phyloP scores from a whole-genome alignment of 2,888 invertebrate genomes.

The Belgica antarctica region DNA sequence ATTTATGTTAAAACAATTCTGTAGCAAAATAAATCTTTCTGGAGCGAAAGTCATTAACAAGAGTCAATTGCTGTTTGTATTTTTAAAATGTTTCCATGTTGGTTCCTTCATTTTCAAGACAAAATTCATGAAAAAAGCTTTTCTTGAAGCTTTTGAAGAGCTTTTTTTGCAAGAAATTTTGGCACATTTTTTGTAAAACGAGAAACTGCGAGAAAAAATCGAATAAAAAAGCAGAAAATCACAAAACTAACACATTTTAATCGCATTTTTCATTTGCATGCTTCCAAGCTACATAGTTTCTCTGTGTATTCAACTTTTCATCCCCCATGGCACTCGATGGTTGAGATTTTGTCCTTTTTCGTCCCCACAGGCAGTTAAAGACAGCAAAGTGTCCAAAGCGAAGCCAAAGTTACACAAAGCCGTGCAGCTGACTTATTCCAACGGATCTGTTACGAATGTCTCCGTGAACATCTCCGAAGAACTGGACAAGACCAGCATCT shows the following conservation, averaged over 20 bases:
- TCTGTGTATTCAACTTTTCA: not conserved
- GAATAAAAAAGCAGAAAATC: conserved; percentile 22
- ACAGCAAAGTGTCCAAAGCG: not conserved
- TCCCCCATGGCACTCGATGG: too few relatives aligned
- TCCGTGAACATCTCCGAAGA: conserved; percentile 92
- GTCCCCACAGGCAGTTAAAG: not conserved
- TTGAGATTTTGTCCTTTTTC: not conserved
- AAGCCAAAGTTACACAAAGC: conserved; percentile 55
- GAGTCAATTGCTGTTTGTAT: conserved; percentile 5
- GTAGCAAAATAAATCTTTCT: not conserved
- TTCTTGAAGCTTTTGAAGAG: not conserved
- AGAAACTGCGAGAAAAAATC: not conserved
- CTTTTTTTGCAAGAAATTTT: not conserved
- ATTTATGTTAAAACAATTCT: not conserved
- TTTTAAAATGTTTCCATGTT: not conserved
- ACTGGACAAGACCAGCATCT: conserved; percentile 87
- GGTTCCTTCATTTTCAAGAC: not conserved
- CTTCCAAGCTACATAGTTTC: not conserved
- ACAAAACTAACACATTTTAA: not conserved
- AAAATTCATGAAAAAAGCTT: too few relatives aligned
- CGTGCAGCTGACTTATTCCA: conserved; percentile 80
- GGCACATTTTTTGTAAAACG: not conserved
- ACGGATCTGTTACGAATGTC: conserved; percentile 87
- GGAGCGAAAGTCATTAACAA: not conserved
- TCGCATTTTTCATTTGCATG: conserved; percentile 40